Percentiles rank a stretch among this genome's conserved stretches.
phyloP scores from a whole-genome alignment of 1,140 invertebrate species.

The Mizuhopecten yessoensis region DNA sequence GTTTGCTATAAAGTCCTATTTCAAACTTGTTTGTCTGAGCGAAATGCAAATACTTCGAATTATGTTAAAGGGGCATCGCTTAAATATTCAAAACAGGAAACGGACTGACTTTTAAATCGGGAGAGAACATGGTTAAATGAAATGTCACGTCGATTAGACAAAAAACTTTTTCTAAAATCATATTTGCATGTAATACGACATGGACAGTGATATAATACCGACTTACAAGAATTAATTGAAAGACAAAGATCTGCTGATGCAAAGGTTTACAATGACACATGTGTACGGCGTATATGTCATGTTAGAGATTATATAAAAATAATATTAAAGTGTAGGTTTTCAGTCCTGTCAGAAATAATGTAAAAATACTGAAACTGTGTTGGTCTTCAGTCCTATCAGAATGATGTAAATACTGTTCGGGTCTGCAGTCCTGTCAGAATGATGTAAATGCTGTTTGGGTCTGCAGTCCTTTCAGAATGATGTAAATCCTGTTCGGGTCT shows the following conservation, averaged over 20 bases:
- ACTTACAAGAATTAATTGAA: not conserved
- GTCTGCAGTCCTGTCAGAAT: no score
- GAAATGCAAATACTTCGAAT: slow-evolving; percentile 15
- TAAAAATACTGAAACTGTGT: no score
- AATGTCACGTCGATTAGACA: not conserved
- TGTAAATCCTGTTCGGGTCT: no score
- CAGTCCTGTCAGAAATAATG: no score
- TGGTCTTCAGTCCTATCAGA: no score
- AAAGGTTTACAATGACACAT: not conserved
- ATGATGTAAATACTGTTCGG: no score
- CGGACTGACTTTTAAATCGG: not conserved
- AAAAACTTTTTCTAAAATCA: not conserved
- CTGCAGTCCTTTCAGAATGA: no score
- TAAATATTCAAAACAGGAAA: slow-evolving; percentile 39
- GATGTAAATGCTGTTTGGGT: no score
- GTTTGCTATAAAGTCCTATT: not conserved
- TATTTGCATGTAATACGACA: not conserved
- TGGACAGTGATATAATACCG: not conserved
- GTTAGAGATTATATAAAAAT: no score
- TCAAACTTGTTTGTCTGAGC: not conserved
- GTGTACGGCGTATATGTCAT: no score
- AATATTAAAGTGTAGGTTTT: no score
- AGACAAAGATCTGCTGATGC: not conserved
- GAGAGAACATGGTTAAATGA: no score
- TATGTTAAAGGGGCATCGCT: not conserved